Evolutionary conservation across 2,888 invertebrate genomes (phyloP).

Genomic region (Dicyrtoma fusca): DNA sequence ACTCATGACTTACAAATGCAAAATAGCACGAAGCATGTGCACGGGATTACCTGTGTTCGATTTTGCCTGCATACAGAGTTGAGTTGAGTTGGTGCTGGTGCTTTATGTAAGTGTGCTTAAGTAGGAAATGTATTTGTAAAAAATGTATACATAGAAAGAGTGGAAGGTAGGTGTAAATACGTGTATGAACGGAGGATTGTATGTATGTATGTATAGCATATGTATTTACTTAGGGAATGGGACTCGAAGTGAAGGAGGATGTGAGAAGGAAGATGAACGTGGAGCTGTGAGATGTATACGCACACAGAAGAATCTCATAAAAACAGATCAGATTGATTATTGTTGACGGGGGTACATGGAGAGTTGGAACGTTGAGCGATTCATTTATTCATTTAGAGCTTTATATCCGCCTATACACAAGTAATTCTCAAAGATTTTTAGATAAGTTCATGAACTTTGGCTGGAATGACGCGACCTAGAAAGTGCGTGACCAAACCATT

Average conservation of each 20-base stretch:
- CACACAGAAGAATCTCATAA: neutral
- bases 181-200: too few relatives aligned
- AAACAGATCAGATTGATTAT: constrained; percentile 21
- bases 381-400: constrained; percentile 1
- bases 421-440: constrained; percentile 37
- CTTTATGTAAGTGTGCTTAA: too few relatives aligned
- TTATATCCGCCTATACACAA: constrained; percentile 13
- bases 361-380: neutral
- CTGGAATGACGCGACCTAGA: constrained; percentile 41
- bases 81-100: too few relatives aligned
- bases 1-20: too few relatives aligned
- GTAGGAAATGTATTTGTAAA: too few relatives aligned
- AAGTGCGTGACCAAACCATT: constrained; percentile 40
- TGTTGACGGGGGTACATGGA: neutral
- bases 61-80: too few relatives aligned
- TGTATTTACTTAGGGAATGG: neutral
- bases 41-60: too few relatives aligned
- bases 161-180: too few relatives aligned
- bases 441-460: constrained; percentile 40
- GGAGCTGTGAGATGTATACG: neutral
- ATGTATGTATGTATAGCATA: too few relatives aligned
- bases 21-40: too few relatives aligned
- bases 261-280: too few relatives aligned
- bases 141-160: too few relatives aligned
- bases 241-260: neutral